Evolutionary conservation across 2,888 invertebrate species (phyloP), one percentile per base, ranked within the genome.

Genomic region (Lasioglossum lativentre): DNA sequence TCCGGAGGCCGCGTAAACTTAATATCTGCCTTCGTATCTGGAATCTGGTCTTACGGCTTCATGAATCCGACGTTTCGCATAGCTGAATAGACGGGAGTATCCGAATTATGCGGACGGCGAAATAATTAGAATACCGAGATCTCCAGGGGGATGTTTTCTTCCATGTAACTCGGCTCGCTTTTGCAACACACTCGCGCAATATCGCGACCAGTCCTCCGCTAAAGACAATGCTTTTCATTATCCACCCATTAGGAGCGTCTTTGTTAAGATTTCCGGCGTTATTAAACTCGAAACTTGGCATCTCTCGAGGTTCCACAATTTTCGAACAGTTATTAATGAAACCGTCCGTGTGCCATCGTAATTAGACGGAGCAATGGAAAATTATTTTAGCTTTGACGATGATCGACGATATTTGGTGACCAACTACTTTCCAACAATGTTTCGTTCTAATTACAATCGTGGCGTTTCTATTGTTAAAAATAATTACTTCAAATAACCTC

Each of bases 81-180:
- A 86, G 56, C 71, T 81, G 77, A 81, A 59, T 75, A 56, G 77
- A 38, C 34, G 66, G 75, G 56, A 72, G 75, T 34, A 86, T 86
- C 8, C 63, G 78, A 78, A 86, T 86, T 78, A 86, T 86, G 86
- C 68, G 71, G 56, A 42, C 30, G 75, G 27, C 10, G 81, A 86
- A 86, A 86, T 86, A 86, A 86, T 86, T 82, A 73, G 78, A 42
- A 81, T 86, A 40, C 86, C 78, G 14, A 56, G n/a, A 66, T n/a
- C 40, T 66, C 47, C 14, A 30, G 52, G 40, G 75, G 68, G 59
- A n/a, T 73, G 38, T 78, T 76, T 82, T 78, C 68, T 70, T 34
- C 23, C 34, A 16, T 56, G 72, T 14, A 30, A 5, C 12, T 4
- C 2, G 2, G 30, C 23, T 72, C 71, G 52, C 56, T 38, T 63